Conservation (phyloP, 2,888 invertebrate genomes). For the Zele albiditarsus region DNA sequence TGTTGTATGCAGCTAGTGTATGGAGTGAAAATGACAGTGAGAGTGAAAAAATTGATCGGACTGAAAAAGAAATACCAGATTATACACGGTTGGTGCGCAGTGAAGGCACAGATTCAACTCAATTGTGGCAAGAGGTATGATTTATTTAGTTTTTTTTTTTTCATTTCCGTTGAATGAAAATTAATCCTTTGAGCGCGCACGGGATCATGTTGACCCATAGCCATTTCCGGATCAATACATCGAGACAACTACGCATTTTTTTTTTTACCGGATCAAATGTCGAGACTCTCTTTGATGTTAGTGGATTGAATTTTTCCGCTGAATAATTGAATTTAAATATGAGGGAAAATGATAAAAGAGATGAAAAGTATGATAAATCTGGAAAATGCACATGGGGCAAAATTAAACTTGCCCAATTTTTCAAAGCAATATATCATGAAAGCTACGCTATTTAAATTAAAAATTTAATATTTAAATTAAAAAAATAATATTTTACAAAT, state of each 20-base stretch:
- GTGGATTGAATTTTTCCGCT: not conserved
- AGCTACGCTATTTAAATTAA: too few species aligned
- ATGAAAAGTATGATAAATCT: too few species aligned
- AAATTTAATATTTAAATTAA: too few species aligned
- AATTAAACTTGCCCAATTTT: too few species aligned
- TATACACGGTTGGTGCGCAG: slow-evolving; percentile 83
- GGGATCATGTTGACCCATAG: too few species aligned
- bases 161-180: not conserved
- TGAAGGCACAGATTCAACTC: slow-evolving; percentile 84
- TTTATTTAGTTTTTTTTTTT: too few species aligned
- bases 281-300: too few species aligned
- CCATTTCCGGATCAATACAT: too few species aligned
- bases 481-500: not conserved
- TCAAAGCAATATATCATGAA: too few species aligned
- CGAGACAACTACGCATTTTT: not conserved
- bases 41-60: slow-evolving; percentile 58
- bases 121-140: slow-evolving; percentile 88
- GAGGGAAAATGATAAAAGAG: too few species aligned
- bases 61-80: slow-evolving; percentile 75
- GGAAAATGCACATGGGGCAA: too few species aligned
- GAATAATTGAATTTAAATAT: not conserved
- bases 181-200: not conserved
- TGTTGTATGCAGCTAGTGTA: slow-evolving; percentile 80
- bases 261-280: not conserved
- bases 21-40: slow-evolving; percentile 68